Base-by-base conservation (phyloP, 2,113 vertebrate species). In the Hucho hucho region DNA sequence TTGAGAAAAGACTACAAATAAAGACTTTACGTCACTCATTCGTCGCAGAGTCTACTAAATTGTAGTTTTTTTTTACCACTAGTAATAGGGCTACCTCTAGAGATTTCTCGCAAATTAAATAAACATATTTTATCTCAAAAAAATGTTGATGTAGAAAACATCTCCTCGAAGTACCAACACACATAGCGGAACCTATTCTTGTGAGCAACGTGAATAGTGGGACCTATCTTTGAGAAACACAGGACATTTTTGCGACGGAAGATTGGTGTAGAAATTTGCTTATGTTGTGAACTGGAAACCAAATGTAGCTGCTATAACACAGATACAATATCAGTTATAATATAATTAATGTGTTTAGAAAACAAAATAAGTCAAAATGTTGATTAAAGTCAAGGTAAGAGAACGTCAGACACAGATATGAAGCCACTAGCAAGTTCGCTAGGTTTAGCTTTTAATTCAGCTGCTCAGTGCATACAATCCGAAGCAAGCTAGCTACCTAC, bases 331-430 rank as follows among this genome's bases (percentile, higher is more conserved):
- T 24, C 49, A 20, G 20, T 29, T 75, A 25, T 24, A 47, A n/a
- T 64, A 63, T n/a, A 29, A 29, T 66, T 63, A 43, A 43, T 43
- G 66, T 69, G 14, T 71, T 77, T 28, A 49, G 76, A 9, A 64
- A 16, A 61, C 6, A 67, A 29, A 61, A 1, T 3, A 70, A 75
- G 71, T 65, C 77, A 81, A 46, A 32, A 96, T 96, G 95, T 88
- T 97, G 81, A 96, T 97, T 83, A 97, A 97, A 95, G 95, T 97
- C 69, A 96, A 97, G 95, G 95, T 97, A 91, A 89, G 89, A 1
- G 22, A 66, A 28, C 37, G 37, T 43, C 37, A 43, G 37, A 43
- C 37, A 53, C 16, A 18, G 49, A 43, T 18, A 53, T 53, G 16
- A 4, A 53, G 49, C 16, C 16, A 53, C 14, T 43, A 43, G 49